phyloP scores from a whole-genome alignment of 2,888 invertebrate species.

The Pteria penguin region DNA sequence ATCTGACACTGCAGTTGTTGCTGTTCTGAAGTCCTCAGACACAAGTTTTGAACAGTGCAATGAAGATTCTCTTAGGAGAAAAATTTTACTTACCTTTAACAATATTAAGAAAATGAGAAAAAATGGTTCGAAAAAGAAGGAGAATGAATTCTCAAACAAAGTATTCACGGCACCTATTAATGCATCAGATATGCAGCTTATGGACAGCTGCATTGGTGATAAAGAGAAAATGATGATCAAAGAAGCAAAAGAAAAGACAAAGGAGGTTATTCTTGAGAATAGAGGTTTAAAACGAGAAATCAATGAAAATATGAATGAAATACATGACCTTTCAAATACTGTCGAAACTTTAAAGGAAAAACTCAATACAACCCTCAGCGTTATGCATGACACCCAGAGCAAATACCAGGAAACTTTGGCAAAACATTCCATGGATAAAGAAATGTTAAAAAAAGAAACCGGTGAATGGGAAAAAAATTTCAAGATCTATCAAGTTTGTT shows the following conservation, averaged over 20 bases:
- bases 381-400: neutral
- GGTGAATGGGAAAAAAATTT: too few relatives aligned
- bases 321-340: neutral
- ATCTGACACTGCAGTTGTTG: neutral
- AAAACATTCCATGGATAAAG: neutral
- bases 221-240: neutral
- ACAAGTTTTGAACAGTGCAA: neutral
- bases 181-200: neutral
- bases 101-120: too few relatives aligned
- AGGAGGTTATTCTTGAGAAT: neutral
- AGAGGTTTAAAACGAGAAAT: neutral
- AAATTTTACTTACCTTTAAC: neutral
- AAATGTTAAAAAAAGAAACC: neutral
- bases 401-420: neutral
- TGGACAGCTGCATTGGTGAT: neutral
- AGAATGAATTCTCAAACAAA: too few relatives aligned
- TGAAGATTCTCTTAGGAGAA: slow-evolving; percentile 1
- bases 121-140: slow-evolving; percentile 3
- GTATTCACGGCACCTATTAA: too few relatives aligned
- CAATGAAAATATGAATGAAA: neutral
- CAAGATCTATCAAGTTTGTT: too few relatives aligned
- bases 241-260: too few relatives aligned
- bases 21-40: neutral
- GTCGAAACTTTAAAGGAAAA: neutral
- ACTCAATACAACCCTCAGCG: neutral